Base-by-base conservation (phyloP, 2,797 vertebrate genomes). In the Galaxias olidus region DNA sequence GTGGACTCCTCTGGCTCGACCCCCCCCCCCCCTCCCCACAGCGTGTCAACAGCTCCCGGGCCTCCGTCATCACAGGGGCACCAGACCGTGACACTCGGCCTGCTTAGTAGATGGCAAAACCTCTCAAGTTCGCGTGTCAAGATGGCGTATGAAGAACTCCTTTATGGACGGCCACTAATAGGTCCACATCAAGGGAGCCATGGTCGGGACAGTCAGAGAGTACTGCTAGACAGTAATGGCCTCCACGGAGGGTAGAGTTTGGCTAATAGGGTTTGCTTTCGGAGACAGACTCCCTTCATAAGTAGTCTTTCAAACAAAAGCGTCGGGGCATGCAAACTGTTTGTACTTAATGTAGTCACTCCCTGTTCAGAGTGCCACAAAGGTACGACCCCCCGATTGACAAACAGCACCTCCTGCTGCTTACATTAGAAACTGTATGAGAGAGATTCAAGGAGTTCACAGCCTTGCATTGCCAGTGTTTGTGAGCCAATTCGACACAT, bases 401-500 rank as follows among this genome's bases (percentile, higher is more conserved):
- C 70, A 55, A 90, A 87, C 69, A 88, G 86, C 70, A 70, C 84
- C 87, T 86, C 89, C 91, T 93, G 82, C 87, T 88, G 91, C 61
- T 61, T 8, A 63, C 8, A 48, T 8, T 0, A 9, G n/a, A 9
- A 59, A 68, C 80, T 78, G 12, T 9, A 52, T 49, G 13, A 15
- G 46, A 47, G 49, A 15, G 30, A 30, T 30, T 30, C 30, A 30
- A n/a, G 49, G 13, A n/a, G n/a, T n/a, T 50, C 15, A n/a, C 49
- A 50, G 14, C 46, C 2, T n/a, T 15, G n/a, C 49, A 50, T 54
- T 47, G 46, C 46, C 4, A 10, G 14, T 14, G 14, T 47, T 4
- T 47, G 4, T 47, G n/a, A n/a, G n/a, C n/a, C n/a, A n/a, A 30
- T 30, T 30, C 6, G 30, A 2, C 30, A 6, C 30, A 30, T 30